A percentile compares a stretch with the other conserved stretches of the same genome.
Conservation (phyloP, 1,140 invertebrate species). For the Macrosteles quadrilineatus region DNA sequence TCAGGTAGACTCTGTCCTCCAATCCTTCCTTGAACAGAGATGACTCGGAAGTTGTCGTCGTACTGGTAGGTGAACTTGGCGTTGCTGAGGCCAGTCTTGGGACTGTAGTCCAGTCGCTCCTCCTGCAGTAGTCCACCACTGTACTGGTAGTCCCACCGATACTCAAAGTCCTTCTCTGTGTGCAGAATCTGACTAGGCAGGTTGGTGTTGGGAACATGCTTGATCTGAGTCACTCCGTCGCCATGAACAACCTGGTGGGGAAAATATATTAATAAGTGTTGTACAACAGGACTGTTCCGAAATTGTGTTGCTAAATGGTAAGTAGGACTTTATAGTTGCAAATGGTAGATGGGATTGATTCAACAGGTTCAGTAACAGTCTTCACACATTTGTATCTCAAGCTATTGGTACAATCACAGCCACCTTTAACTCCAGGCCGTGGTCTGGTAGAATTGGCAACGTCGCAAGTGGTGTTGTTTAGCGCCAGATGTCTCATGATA, state of each 20-base stretch:
- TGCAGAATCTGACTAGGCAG: constrained; percentile 79
- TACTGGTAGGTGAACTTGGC: constrained; percentile 93
- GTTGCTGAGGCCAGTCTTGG: constrained; percentile 86
- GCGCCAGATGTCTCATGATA: no score
- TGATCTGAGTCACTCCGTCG: constrained; percentile 83
- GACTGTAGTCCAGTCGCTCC: constrained; percentile 81
- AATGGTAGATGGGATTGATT: no score
- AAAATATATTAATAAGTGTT: no score
- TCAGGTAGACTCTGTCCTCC: constrained; percentile 80
- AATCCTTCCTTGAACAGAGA: constrained; percentile 74
- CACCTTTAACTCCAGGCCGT: no score
- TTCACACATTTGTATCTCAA: no score
- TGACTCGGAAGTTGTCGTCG: constrained; percentile 83
- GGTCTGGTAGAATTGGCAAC: no score
- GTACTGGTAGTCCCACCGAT: constrained; percentile 85
- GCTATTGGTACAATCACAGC: no score
- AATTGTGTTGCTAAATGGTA: no score
- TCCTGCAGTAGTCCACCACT: constrained; percentile 75
- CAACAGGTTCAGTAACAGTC: no score
- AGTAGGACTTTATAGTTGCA: no score
- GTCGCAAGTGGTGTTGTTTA: no score
- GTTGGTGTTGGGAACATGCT: constrained; percentile 73
- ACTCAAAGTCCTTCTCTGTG: constrained; percentile 78
- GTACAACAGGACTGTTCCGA: no score
- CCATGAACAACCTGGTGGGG: constrained; percentile 76